Percentiles rank a stretch among this genome's conserved stretches.
phyloP scores from a whole-genome alignment of 2,888 invertebrate species.

The Eurytoma adleriae region DNA sequence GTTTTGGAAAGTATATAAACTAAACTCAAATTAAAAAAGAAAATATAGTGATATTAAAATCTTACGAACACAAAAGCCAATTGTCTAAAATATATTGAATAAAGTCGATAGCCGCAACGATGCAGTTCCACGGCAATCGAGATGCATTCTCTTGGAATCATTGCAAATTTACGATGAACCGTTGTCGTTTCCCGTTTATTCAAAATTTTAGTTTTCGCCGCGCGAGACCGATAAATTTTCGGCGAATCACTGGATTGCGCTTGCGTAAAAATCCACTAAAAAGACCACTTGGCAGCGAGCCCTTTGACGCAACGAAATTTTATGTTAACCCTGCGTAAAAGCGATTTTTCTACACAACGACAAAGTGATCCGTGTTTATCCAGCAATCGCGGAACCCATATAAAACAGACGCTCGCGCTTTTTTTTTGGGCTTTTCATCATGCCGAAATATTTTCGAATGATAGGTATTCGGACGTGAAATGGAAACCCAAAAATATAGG shows the following conservation, averaged over 20 bases:
- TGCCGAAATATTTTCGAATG: too few relatives aligned
- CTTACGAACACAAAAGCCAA: constrained; percentile 36
- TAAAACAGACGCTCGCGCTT: neutral
- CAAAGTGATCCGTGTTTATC: neutral
- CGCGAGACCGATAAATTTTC: constrained; percentile 68
- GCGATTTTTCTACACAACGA: neutral
- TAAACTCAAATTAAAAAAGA: too few relatives aligned
- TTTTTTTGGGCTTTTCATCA: too few relatives aligned
- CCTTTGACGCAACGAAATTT: constrained; percentile 35
- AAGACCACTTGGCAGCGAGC: constrained; percentile 37
- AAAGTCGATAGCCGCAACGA: constrained; percentile 21
- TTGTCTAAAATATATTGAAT: constrained; percentile 42
- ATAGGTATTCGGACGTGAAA: too few relatives aligned
- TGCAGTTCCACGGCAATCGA: constrained; percentile 28
- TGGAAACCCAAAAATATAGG: too few relatives aligned
- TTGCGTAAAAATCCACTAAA: constrained; percentile 40
- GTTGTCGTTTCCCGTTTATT: constrained; percentile 68
- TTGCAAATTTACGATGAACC: constrained; percentile 68
- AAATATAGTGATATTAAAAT: constrained; percentile 4
- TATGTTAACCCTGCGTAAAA: constrained; percentile 7
- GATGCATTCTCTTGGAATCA: constrained; percentile 65
- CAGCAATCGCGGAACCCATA: neutral
- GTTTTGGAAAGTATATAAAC: too few relatives aligned
- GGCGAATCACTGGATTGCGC: constrained; percentile 64
- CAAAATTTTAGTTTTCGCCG: constrained; percentile 58